A percentile compares a stretch with the other conserved stretches of the same genome.
Conservation (phyloP, 2,888 invertebrate species). For the Ophion ellenae region DNA sequence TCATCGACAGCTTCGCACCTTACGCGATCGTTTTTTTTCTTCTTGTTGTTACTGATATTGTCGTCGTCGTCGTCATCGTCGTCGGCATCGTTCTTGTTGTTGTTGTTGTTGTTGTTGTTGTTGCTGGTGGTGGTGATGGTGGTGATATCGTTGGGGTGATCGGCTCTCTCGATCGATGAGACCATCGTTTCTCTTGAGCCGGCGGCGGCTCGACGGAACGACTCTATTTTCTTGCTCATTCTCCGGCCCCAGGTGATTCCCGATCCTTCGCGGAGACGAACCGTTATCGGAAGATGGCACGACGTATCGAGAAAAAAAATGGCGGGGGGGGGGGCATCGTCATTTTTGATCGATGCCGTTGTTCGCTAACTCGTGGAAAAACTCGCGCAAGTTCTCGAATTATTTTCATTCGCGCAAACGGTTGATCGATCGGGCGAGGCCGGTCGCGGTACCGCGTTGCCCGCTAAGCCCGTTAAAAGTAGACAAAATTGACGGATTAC, state of each 20-base stretch:
- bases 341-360: no score
- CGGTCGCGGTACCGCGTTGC: no score
- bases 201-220: conserved; percentile 88
- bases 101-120: conserved; percentile 70
- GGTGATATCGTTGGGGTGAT: conserved; percentile 71
- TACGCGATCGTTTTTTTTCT: conserved; percentile 69
- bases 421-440: no score
- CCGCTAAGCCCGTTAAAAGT: no score
- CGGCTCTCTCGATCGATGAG: conserved; percentile 80
- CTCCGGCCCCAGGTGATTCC: conserved; percentile 88
- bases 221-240: conserved; percentile 91
- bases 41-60: conserved; percentile 71
- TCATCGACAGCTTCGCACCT: conserved; percentile 64
- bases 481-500: no score
- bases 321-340: no score
- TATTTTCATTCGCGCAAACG: no score
- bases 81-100: conserved; percentile 71
- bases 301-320: neutral
- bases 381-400: no score
- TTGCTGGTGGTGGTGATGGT: conserved; percentile 70
- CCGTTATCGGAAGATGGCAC: neutral
- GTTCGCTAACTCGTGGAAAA: no score
- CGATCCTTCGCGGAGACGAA: conserved; percentile 70
- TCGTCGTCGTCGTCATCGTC: conserved; percentile 71
- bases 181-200: conserved; percentile 86